Conservation (phyloP, 2,888 invertebrate genomes). For the Neocrepidodera transversa region DNA sequence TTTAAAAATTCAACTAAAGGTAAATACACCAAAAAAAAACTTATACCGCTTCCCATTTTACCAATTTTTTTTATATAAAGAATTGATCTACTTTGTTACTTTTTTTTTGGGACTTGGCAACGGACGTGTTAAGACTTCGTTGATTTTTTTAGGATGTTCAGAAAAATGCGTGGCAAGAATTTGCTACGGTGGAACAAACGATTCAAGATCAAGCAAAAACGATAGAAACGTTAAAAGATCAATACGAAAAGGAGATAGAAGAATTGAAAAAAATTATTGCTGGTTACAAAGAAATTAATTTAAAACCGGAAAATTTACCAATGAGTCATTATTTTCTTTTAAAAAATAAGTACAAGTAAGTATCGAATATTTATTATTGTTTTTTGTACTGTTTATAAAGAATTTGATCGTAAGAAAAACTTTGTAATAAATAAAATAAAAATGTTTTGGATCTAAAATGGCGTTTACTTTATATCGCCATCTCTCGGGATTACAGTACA, state of each 20-base stretch:
- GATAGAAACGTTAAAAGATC: slow-evolving; percentile 61
- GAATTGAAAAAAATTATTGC: slow-evolving; percentile 60
- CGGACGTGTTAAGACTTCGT: too few species aligned
- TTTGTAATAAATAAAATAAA: too few species aligned
- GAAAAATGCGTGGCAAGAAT: slow-evolving; percentile 63
- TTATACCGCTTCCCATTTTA: too few species aligned
- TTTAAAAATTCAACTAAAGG: slow-evolving; percentile 63
- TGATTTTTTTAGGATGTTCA: slow-evolving; percentile 62
- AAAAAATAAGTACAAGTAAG: slow-evolving; percentile 53
- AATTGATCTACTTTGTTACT: too few species aligned
- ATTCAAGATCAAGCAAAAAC: slow-evolving; percentile 61
- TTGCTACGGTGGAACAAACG: slow-evolving; percentile 62
- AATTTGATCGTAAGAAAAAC: neutral
- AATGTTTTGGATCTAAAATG: too few species aligned
- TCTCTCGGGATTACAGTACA: too few species aligned
- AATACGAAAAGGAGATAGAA: slow-evolving; percentile 61
- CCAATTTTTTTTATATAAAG: slow-evolving; percentile 7
- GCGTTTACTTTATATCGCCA: too few species aligned
- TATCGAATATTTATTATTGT: neutral
- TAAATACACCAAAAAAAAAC: slow-evolving; percentile 36
- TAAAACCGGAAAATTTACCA: slow-evolving; percentile 53
- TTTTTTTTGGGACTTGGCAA: too few species aligned
- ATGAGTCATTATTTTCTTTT: slow-evolving; percentile 54
- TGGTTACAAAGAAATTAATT: slow-evolving; percentile 60
- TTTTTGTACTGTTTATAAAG: neutral